Conservation (phyloP, 1,140 invertebrate genomes). For the Cotesia chilonis region DNA sequence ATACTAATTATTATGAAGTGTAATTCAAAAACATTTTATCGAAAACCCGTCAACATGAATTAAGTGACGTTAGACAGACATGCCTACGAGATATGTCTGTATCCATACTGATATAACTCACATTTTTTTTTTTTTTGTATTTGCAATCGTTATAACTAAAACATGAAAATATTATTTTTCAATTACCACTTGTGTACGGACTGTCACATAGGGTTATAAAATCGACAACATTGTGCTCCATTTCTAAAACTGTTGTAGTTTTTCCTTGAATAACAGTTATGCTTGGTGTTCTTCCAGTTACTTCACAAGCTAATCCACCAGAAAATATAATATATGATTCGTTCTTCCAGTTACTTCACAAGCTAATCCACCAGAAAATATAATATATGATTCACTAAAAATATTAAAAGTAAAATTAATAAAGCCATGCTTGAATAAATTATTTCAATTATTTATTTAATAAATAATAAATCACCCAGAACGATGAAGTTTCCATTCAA, state of each 20-base stretch:
- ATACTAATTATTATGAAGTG: background rate
- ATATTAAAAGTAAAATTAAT: conserved; percentile 22
- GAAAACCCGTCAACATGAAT: no score
- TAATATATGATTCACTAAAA: conserved; percentile 83
- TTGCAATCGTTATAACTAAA: background rate
- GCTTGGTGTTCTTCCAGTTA: conserved; percentile 88
- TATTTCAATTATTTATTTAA: background rate
- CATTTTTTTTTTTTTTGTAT: conserved; percentile 35
- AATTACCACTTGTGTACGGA: conserved; percentile 88
- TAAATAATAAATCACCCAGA: conserved; percentile 75
- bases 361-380: conserved; percentile 95
- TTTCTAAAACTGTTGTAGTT: conserved; percentile 95
- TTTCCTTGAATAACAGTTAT: conserved; percentile 96
- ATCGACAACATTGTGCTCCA: conserved; percentile 98
- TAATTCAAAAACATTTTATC: no score
- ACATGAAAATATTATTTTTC: conserved; percentile 29
- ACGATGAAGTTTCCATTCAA: conserved; percentile 92
- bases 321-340: conserved; percentile 94
- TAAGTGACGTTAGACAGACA: no score
- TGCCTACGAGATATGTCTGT: conserved; percentile 25
- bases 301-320: conserved; percentile 90
- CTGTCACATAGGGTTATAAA: conserved; percentile 95
- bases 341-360: conserved; percentile 88
- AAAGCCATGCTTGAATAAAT: background rate
- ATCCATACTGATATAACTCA: background rate